Evolutionary conservation across 1,140 invertebrate species (phyloP).

Genomic region (Drosophila dunni): DNA sequence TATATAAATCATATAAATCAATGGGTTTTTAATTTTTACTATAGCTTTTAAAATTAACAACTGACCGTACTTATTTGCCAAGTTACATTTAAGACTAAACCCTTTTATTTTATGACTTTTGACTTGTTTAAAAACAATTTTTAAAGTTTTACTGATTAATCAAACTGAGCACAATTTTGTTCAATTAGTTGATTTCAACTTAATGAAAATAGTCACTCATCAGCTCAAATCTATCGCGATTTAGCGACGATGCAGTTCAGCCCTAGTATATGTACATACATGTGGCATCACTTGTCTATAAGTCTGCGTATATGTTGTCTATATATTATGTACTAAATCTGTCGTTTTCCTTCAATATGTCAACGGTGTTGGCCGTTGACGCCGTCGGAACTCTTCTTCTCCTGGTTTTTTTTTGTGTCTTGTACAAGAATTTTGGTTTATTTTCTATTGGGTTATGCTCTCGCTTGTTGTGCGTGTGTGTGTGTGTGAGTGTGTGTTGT

Average conservation of each 20-base stretch:
- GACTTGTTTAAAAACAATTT: too few relatives aligned
- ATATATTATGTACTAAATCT: constrained; percentile 82
- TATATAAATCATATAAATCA: too few relatives aligned
- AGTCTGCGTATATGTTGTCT: constrained; percentile 39
- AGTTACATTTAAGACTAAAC: too few relatives aligned
- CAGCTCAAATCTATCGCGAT: not conserved
- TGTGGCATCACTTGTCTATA: constrained; percentile 21
- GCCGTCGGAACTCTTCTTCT: constrained; percentile 30
- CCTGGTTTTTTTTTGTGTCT: constrained; percentile 26
- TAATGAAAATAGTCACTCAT: not conserved
- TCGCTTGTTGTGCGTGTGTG: constrained; percentile 39
- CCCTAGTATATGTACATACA: constrained; percentile 10
- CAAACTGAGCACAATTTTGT: too few relatives aligned
- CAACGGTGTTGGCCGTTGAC: constrained; percentile 69
- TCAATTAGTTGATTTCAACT: too few relatives aligned
- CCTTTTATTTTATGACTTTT: too few relatives aligned
- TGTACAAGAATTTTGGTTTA: constrained; percentile 9
- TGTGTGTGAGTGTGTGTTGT: constrained; percentile 38
- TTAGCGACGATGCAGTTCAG: constrained; percentile 3
- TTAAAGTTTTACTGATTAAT: too few relatives aligned
- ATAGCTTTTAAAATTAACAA: too few relatives aligned
- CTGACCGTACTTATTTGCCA: too few relatives aligned
- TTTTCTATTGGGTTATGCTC: constrained; percentile 34
- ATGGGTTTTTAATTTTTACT: too few relatives aligned
- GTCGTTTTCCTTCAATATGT: constrained; percentile 84